Evolutionary conservation across 2,888 invertebrate species (phyloP).

Genomic region (Amblyjoppa fuscipennis): DNA sequence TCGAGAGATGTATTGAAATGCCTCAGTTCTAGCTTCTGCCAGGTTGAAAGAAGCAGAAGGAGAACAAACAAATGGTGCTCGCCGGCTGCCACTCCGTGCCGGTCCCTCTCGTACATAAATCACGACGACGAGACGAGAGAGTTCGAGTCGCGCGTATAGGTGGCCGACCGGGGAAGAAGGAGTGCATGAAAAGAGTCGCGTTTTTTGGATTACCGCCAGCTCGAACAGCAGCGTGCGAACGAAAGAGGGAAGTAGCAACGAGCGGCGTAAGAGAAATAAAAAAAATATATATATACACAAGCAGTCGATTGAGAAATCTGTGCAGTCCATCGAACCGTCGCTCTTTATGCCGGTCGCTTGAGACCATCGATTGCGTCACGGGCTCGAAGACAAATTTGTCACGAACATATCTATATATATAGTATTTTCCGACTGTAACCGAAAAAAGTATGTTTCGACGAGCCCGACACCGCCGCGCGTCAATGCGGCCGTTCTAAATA

Average conservation of each 20-base stretch:
- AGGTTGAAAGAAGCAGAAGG: conserved; percentile 37
- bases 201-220: conserved; percentile 67
- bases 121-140: conserved; percentile 46
- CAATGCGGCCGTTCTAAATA: background rate
- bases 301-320: conserved; percentile 36
- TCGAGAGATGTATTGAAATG: conserved; percentile 62
- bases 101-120: conserved; percentile 60
- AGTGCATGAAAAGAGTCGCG: conserved; percentile 46
- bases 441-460: background rate
- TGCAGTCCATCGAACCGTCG: background rate
- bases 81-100: conserved; percentile 25
- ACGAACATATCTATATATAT: background rate
- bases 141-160: conserved; percentile 23
- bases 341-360: conserved; percentile 25
- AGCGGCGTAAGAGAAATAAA: conserved; percentile 33
- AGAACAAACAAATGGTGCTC: conserved; percentile 41
- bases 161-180: background rate
- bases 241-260: conserved; percentile 48
- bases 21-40: conserved; percentile 34
- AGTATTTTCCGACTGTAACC: too few species aligned
- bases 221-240: conserved; percentile 15
- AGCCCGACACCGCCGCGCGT: background rate
- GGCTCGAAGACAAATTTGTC: background rate
- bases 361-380: background rate
- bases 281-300: conserved; percentile 17